Base-by-base conservation (phyloP, 37 sponge, comb jelly and placozoan species). In the Tethya wilhelma region DNA sequence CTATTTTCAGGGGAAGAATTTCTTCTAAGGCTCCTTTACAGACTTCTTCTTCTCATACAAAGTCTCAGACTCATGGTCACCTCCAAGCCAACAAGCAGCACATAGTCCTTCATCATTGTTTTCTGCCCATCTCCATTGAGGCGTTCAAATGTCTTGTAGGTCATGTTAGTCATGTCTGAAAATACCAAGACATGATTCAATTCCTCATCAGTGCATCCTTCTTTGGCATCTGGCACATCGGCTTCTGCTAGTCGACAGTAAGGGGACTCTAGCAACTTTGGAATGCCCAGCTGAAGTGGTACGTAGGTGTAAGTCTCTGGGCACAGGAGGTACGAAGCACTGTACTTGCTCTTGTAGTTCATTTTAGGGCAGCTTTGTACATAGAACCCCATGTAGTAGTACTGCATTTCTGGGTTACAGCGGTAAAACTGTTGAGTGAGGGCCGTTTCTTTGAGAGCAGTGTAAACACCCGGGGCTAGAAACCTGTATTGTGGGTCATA, bases 351-450 rank as follows among this genome's bases (percentile, higher is more conserved):
- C 69, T 95, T 95, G 75, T 95, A 95, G 68, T 78, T 81, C 92
- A 95, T 91, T 65, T 95, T 95, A 0, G 86, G 89, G 58, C 92
- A 91, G 59, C 72, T 65, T 72, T 95, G 92, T 38, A 91, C 89
- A 71, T 95, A 95, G 44, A 69, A 91, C n/a, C 96, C 96, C 87
- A 95, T 95, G 80, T 92, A 95, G 75, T 95, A 95, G 62, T 83
- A 92, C 79, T 73, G 71, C 74, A 95, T 53, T 7, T 33, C 37
- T 4, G 90, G 92, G 42, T 37, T 62, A 38, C 33, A 36, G 8
- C 11, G 43, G 55, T 82, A 59, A 11, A 86, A 68, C 59, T 73
- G 56, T 34, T 78, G 84, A 38, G 67, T 69, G 9, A 86, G 53
- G 42, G 78, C 64, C 12, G 86, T 82, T 53, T 91, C 92, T 26